phyloP scores from a whole-genome alignment of 2,888 invertebrate genomes.

The Eumerus sabulonum region DNA sequence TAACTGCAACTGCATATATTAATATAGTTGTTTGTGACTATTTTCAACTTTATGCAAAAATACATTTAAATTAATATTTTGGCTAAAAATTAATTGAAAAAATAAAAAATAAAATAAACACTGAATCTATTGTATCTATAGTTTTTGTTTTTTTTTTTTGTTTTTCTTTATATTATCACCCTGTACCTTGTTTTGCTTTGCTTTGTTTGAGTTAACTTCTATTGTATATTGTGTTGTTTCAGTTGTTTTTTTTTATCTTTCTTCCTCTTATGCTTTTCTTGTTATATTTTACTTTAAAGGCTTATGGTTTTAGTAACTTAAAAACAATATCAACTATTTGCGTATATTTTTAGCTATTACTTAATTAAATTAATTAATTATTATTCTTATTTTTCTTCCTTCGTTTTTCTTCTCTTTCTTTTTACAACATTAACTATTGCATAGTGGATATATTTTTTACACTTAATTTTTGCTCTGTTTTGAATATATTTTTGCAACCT shows the following conservation, averaged over 20 bases:
- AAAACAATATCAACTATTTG: constrained; percentile 68
- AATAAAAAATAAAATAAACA: constrained; percentile 15
- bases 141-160: constrained; percentile 36
- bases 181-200: constrained; percentile 63
- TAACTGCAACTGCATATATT: constrained; percentile 48
- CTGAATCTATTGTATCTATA: constrained; percentile 61
- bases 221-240: constrained; percentile 59
- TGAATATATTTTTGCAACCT: constrained; percentile 55
- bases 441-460: too few species aligned
- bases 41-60: constrained; percentile 66
- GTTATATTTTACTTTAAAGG: constrained; percentile 46
- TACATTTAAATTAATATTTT: constrained; percentile 66
- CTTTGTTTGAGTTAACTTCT: constrained; percentile 58
- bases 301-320: constrained; percentile 66
- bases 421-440: constrained; percentile 66
- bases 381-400: constrained; percentile 3
- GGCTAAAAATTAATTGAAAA: constrained; percentile 57
- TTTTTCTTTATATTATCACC: constrained; percentile 63
- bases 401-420: constrained; percentile 14
- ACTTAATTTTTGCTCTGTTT: constrained; percentile 23
- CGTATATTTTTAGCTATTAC: constrained; percentile 67
- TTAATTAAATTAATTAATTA: constrained; percentile 58
- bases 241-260: constrained; percentile 46
- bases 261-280: constrained; percentile 4
- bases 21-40: constrained; percentile 33